A percentile compares a stretch with the other conserved stretches of the same genome.
Conservation (phyloP, 2,797 vertebrate genomes). For the Coreius guichenoti region DNA sequence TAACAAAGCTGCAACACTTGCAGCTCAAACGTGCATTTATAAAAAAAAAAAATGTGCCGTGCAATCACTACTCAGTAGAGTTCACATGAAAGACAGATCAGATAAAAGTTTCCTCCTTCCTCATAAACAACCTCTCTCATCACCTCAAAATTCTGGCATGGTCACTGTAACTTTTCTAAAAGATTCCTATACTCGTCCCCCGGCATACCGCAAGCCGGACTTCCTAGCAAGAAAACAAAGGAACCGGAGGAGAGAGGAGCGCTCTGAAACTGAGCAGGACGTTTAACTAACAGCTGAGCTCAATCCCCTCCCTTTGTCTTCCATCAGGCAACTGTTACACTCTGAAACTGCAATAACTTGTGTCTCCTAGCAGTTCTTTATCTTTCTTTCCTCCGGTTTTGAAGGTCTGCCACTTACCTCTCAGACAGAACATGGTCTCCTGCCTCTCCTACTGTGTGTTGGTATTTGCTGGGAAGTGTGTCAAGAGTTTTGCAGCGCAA, state of each 20-base stretch:
- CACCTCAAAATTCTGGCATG: slow-evolving; percentile 38
- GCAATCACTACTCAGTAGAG: slow-evolving; percentile 17
- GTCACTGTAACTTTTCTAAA: slow-evolving; percentile 45
- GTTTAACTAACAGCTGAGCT: slow-evolving; percentile 45
- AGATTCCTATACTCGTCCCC: slow-evolving; percentile 21
- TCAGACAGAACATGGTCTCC: slow-evolving; percentile 64
- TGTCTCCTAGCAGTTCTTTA: slow-evolving; percentile 13
- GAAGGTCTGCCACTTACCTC: slow-evolving; percentile 60
- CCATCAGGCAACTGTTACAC: slow-evolving; percentile 4
- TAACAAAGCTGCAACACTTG: slow-evolving; percentile 12
- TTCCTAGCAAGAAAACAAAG: slow-evolving; percentile 58
- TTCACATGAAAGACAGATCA: slow-evolving; percentile 31
- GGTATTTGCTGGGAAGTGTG: slow-evolving; percentile 52
- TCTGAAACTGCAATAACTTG: slow-evolving; percentile 23
- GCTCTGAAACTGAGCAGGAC: slow-evolving; percentile 50
- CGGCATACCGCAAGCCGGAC: slow-evolving; percentile 34
- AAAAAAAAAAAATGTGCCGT: background rate
- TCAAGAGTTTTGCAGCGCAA: slow-evolving; percentile 44
- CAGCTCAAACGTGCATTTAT: slow-evolving; percentile 1
- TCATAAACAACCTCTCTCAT: slow-evolving; percentile 42
- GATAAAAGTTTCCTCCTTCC: slow-evolving; percentile 27
- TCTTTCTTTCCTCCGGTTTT: slow-evolving; percentile 20
- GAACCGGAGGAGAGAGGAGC: slow-evolving; percentile 47
- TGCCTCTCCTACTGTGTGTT: slow-evolving; percentile 31
- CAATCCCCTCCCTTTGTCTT: slow-evolving; percentile 50